Base-by-base conservation (phyloP, 2,888 invertebrate species). In the Stenoptilia bipunctidactyla region DNA sequence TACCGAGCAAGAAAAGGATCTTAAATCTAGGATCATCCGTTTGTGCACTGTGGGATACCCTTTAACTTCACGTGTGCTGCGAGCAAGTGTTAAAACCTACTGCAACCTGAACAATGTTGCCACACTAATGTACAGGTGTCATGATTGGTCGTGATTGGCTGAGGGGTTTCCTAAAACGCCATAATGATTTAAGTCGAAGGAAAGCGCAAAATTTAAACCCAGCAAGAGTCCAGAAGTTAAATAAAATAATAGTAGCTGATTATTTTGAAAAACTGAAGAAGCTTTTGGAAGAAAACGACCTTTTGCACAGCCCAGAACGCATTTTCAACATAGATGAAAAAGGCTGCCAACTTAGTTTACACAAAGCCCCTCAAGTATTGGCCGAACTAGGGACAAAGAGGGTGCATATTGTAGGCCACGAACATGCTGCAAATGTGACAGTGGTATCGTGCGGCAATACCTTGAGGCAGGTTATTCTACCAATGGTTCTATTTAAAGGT, bases 341-440 rank as follows among this genome's bases (percentile, higher is more conserved):
- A 14, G 34, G 34, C 13, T 34, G 14, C 10, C 34, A 34, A 20
- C 40, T 43, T 34, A 46, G 40, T 36, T 42, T 40, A 15, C 42
- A 49, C 35, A 44, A 47, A 43, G 34, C 43, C 34, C 42, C 45
- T 25, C 12, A 45, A 43, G 42, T 46, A 44, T 41, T 47, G 27
- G 43, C 48, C 6, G 41, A 45, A 45, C 41, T 38, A 13, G 49
- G 45, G 37, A 8, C 41, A 8, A 47, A 47, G 35, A 49, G 46
- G 41, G 46, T 47, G 25, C 43, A 50, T 15, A 10, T 45, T 38
- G 40, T 45, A 13, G 44, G 40, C n/a, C 25, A 39, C 1, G 50
- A 50, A 45, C 46, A 48, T 15, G 44, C 38, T 1, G 48, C 48
- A 27, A 43, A 38, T 38, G 43, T 48, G 2, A 48, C 48, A 45